Percentiles rank a stretch among this genome's conserved stretches.
These are phyloP conservation scores for Anas platyrhynchos DNA, from an alignment of 2,113 vertebrate species.

Conservation along the genomic window DNA sequence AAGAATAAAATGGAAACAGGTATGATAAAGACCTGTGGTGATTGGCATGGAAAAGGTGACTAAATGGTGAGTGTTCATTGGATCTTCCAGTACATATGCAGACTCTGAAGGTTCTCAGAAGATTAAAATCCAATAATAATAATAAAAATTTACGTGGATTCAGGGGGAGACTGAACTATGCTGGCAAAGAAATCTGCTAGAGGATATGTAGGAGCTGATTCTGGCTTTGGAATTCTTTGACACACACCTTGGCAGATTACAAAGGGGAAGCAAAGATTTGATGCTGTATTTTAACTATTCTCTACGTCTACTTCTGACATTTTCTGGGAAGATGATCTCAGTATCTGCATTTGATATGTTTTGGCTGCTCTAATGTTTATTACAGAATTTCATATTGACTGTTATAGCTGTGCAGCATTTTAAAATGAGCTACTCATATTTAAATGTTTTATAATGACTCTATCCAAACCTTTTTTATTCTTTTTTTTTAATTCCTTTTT, in stretches of 20 bases:
- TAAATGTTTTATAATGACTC: background rate
- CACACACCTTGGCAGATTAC: background rate
- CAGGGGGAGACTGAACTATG: background rate
- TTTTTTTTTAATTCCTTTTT: background rate
- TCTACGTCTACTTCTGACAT: background rate
- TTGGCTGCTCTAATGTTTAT: background rate
- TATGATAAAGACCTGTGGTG: background rate
- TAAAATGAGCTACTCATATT: background rate
- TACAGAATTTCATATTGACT: background rate
- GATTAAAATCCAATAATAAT: background rate
- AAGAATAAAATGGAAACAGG: background rate
- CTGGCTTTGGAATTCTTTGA: background rate
- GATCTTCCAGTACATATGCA: background rate
- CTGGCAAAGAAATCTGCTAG: background rate
- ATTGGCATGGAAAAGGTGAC: background rate
- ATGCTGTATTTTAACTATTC: background rate
- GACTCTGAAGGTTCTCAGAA: background rate
- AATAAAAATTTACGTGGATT: background rate
- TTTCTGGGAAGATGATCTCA: background rate
- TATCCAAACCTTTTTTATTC: accelerated
- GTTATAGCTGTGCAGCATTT: background rate
- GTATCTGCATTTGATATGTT: background rate
- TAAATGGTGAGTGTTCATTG: background rate
- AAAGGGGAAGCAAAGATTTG: background rate
- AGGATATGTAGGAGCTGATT: background rate